These are phyloP conservation scores for Vipera latastei DNA, from an alignment of 2,797 vertebrate genomes.

Conservation along the genomic window DNA sequence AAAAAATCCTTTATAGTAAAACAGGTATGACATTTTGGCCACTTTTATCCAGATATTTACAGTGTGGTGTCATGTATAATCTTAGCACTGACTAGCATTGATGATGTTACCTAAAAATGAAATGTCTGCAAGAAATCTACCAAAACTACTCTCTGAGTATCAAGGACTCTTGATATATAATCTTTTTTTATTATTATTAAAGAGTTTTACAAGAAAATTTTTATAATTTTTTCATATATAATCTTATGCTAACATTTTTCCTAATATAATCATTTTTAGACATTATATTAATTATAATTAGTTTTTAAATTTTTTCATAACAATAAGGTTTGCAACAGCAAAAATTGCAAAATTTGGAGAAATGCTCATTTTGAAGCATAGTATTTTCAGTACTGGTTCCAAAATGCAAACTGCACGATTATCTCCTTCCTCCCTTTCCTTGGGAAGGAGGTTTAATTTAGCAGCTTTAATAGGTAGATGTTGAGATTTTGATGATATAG, in stretches of 20 bases:
- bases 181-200: not conserved
- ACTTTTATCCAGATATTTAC: not conserved
- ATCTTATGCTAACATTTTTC: not conserved
- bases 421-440: too few species aligned
- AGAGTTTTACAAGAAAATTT: too few species aligned
- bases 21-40: not conserved
- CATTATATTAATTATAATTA: not conserved
- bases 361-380: not conserved
- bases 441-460: too few species aligned
- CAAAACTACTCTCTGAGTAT: too few species aligned
- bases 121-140: too few species aligned
- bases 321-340: too few species aligned
- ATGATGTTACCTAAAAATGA: too few species aligned
- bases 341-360: not conserved
- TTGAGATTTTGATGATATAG: not conserved
- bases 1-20: not conserved
- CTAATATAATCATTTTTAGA: not conserved
- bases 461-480: not conserved
- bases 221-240: not conserved
- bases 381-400: too few species aligned
- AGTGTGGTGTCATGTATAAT: not conserved
- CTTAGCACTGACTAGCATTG: not conserved
- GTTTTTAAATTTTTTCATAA: not conserved
- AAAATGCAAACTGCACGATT: too few species aligned
- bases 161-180: not conserved